These are phyloP conservation scores for Campoplex nolae DNA, from an alignment of 2,888 invertebrate genomes.

Conservation along the genomic window DNA sequence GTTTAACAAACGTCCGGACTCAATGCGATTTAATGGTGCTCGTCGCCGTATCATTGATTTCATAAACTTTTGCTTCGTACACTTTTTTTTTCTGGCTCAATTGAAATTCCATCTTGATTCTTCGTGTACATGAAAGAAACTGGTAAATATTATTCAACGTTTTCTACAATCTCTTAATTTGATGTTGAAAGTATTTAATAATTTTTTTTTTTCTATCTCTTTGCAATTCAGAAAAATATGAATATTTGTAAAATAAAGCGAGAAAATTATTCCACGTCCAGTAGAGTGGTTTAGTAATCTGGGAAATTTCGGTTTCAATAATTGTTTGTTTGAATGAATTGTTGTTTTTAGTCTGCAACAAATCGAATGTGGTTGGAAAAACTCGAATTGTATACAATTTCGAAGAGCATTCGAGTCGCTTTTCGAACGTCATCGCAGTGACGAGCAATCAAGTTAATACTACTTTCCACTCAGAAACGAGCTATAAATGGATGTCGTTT, in stretches of 20 bases:
- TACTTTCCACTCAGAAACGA: constrained; percentile 11
- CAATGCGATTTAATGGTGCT: neutral
- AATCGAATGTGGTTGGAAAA: neutral
- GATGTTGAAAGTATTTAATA: neutral
- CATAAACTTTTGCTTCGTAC: neutral
- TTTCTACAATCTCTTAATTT: neutral
- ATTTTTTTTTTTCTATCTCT: neutral
- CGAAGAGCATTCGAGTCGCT: neutral
- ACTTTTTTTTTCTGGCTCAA: neutral
- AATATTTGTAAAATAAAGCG: neutral
- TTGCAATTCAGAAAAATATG: neutral
- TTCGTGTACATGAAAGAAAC: neutral
- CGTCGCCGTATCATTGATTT: neutral
- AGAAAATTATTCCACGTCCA: too few relatives aligned
- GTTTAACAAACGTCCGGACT: constrained; percentile 33
- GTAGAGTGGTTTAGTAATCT: too few relatives aligned
- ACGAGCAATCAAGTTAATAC: neutral
- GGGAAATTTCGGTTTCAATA: too few relatives aligned
- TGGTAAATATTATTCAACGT: neutral
- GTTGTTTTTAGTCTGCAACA: neutral
- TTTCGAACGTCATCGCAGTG: neutral
- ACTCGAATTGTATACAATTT: neutral
- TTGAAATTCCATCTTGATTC: neutral
- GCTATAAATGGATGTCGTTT: neutral
- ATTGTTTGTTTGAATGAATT: neutral